Evolutionary conservation across 2,888 invertebrate genomes (phyloP).

Genomic region (Nyleta sp.): DNA sequence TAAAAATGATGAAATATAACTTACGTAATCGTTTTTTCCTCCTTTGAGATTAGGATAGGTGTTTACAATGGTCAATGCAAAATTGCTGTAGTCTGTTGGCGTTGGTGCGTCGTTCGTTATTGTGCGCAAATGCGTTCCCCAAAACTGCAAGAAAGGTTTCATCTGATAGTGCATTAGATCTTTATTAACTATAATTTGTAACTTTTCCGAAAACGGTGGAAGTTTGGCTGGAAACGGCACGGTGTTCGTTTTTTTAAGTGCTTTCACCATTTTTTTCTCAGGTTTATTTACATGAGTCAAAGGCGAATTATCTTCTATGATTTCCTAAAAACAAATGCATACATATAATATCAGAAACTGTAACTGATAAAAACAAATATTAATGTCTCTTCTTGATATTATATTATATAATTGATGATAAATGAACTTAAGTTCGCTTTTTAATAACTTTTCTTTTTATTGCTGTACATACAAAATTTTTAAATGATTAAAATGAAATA

Average conservation of each 20-base stretch:
- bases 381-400: too few relatives aligned
- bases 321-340: background rate
- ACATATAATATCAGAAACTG: too few relatives aligned
- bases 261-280: background rate
- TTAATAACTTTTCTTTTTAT: too few relatives aligned
- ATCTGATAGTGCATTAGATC: background rate
- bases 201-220: background rate
- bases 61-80: conserved; percentile 10
- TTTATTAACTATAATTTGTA: background rate
- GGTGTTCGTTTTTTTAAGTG: background rate
- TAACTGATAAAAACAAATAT: too few relatives aligned
- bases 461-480: too few relatives aligned
- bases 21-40: conserved; percentile 14
- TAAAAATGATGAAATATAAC: background rate
- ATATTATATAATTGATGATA: too few relatives aligned
- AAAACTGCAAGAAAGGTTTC: conserved; percentile 14
- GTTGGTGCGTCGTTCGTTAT: conserved; percentile 24
- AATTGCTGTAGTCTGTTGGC: conserved; percentile 17
- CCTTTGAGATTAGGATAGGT: conserved; percentile 20
- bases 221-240: conserved; percentile 3
- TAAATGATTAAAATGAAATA: too few relatives aligned
- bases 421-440: too few relatives aligned
- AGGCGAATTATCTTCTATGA: background rate
- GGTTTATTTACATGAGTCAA: background rate
- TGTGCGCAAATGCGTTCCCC: conserved; percentile 8